Percentiles rank a stretch among this genome's conserved stretches.
Conservation (phyloP, 1,140 invertebrate species). For the Hirudo medicinalis region DNA sequence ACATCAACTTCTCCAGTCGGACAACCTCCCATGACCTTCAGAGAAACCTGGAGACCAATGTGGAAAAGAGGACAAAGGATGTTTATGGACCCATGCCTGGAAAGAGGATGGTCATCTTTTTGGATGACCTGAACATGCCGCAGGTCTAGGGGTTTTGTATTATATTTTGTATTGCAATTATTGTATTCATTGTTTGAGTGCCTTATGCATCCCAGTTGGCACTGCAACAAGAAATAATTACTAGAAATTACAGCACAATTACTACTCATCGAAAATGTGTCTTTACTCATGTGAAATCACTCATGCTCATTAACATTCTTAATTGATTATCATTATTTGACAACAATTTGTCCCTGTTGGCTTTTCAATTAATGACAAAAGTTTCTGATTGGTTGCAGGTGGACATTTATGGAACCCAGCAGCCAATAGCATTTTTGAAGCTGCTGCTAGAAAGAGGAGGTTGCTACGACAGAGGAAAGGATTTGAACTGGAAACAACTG, state of each 20-base stretch:
- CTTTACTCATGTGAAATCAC: too few species aligned
- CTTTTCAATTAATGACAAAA: not conserved
- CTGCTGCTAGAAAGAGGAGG: slow-evolving; percentile 68
- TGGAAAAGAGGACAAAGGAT: slow-evolving; percentile 77
- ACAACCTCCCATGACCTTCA: slow-evolving; percentile 78
- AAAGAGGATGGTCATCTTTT: slow-evolving; percentile 71
- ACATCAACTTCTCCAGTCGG: slow-evolving; percentile 77
- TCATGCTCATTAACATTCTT: too few species aligned
- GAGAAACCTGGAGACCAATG: slow-evolving; percentile 63
- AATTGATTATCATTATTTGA: too few species aligned
- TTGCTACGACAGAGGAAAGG: slow-evolving; percentile 73
- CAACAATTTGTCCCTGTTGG: not conserved
- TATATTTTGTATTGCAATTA: not conserved
- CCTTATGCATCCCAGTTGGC: too few species aligned
- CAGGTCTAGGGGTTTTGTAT: slow-evolving; percentile 46
- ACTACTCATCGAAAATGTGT: too few species aligned
- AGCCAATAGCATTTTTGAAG: slow-evolving; percentile 76
- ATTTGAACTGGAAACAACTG: slow-evolving; percentile 73
- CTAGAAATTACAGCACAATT: too few species aligned
- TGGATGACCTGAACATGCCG: slow-evolving; percentile 89
- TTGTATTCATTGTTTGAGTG: too few species aligned
- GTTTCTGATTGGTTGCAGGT: slow-evolving; percentile 32
- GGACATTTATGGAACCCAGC: slow-evolving; percentile 75
- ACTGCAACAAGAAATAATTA: too few species aligned
- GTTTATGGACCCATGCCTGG: slow-evolving; percentile 71